These are phyloP conservation scores for Lasioglossum marginatum DNA, from an alignment of 2,888 invertebrate species.

Conservation along the genomic window DNA sequence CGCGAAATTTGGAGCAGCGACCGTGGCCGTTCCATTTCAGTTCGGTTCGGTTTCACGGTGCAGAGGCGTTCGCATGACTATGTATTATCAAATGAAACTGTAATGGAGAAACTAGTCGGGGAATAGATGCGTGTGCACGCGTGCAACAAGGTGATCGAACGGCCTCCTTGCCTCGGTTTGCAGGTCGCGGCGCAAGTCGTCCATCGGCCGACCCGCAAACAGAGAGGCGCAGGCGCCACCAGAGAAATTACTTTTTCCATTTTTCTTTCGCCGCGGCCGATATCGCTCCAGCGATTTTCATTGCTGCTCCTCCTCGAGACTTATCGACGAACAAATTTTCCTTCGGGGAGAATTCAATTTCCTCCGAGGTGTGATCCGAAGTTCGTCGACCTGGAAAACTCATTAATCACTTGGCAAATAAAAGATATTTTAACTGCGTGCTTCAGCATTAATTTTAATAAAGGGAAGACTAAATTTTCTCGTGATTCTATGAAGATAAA, in stretches of 20 bases:
- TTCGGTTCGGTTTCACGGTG: slow-evolving; percentile 38
- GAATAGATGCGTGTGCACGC: slow-evolving; percentile 44
- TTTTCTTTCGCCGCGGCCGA: slow-evolving; percentile 74
- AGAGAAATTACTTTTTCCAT: slow-evolving; percentile 80
- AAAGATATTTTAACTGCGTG: not conserved
- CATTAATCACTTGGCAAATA: not conserved
- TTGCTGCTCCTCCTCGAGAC: not conserved
- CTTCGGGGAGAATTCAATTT: not conserved
- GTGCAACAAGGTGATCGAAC: slow-evolving; percentile 65
- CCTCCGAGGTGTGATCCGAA: not conserved
- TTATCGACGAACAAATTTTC: not conserved
- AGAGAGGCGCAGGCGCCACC: slow-evolving; percentile 70
- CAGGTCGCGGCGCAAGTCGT: slow-evolving; percentile 73
- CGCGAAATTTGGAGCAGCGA: slow-evolving; percentile 33
- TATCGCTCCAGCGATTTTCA: slow-evolving; percentile 39
- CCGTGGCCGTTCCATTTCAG: slow-evolving; percentile 51
- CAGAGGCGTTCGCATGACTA: slow-evolving; percentile 5
- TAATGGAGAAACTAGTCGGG: slow-evolving; percentile 50
- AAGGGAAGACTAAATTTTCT: too few relatives aligned
- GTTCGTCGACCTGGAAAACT: not conserved
- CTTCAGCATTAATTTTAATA: not conserved
- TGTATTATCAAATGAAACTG: slow-evolving; percentile 45
- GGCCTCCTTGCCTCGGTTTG: slow-evolving; percentile 73
- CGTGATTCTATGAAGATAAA: not conserved
- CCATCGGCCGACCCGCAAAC: slow-evolving; percentile 65